A percentile compares a stretch with the other conserved stretches of the same genome.
These are phyloP conservation scores for Champsocephalus gunnari DNA, from an alignment of 2,797 vertebrate species.

Conservation along the genomic window DNA sequence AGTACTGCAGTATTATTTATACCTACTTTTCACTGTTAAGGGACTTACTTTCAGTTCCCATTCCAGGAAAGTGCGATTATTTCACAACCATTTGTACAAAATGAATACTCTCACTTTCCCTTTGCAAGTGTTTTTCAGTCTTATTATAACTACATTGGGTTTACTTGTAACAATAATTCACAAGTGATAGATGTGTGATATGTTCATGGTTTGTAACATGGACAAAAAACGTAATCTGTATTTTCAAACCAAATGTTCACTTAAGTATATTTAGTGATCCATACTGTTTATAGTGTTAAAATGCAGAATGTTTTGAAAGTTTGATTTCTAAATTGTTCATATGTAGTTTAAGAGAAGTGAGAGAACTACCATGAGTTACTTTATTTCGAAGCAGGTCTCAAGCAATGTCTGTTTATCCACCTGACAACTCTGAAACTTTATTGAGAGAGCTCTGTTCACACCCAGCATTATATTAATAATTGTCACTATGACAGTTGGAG, in stretches of 20 bases:
- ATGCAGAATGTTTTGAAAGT: background rate
- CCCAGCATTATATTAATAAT: conserved; percentile 13
- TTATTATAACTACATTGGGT: conserved; percentile 4
- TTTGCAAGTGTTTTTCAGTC: background rate
- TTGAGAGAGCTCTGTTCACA: conserved; percentile 22
- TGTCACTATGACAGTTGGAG: background rate
- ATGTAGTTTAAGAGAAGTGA: background rate
- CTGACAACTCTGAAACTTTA: conserved; percentile 4
- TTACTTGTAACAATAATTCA: background rate
- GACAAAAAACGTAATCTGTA: background rate
- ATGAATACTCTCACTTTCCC: background rate
- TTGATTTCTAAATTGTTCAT: background rate
- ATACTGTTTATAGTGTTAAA: background rate
- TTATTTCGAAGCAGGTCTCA: background rate
- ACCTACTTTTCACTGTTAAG: conserved; percentile 69
- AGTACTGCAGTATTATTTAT: conserved; percentile 80
- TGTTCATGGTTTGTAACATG: background rate
- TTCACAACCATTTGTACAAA: conserved; percentile 23
- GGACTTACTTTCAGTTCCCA: conserved; percentile 41
- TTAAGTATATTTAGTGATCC: background rate
- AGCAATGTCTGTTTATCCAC: background rate
- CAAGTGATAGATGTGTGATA: background rate
- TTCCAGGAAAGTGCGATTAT: conserved; percentile 16
- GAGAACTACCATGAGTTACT: background rate
- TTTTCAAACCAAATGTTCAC: background rate